Evolutionary conservation across 2,888 invertebrate species (phyloP).

Genomic region (Branchipolynoe longqiensis): DNA sequence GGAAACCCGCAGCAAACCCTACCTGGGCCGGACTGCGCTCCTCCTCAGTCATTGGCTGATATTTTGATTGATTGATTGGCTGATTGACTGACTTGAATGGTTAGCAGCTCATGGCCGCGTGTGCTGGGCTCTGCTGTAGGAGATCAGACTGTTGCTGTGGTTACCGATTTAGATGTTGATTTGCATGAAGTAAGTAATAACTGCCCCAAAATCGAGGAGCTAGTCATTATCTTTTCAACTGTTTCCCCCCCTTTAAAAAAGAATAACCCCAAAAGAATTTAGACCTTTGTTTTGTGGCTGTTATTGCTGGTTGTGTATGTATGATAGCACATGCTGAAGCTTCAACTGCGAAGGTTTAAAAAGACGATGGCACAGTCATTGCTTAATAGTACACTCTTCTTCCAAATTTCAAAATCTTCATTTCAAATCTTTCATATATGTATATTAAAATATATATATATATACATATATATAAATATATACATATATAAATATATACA

Average conservation of each 20-base stretch:
- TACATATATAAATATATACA: too few relatives aligned
- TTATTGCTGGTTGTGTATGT: too few relatives aligned
- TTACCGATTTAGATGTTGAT: constrained; percentile 15
- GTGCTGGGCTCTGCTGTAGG: not conserved
- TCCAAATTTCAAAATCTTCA: not conserved
- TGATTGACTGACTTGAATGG: not conserved
- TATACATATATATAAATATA: too few relatives aligned
- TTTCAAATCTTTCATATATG: not conserved
- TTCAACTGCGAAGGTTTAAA: too few relatives aligned
- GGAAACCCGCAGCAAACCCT: not conserved
- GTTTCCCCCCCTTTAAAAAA: too few relatives aligned
- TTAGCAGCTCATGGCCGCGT: not conserved
- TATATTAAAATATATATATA: not conserved
- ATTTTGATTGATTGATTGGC: constrained; percentile 26
- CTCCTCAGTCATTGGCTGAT: not conserved
- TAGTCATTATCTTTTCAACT: too few relatives aligned
- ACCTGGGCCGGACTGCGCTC: too few relatives aligned
- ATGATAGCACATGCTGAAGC: too few relatives aligned
- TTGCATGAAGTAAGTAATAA: constrained; percentile 6
- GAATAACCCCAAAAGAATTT: too few relatives aligned
- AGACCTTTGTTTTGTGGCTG: too few relatives aligned
- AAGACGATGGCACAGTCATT: too few relatives aligned
- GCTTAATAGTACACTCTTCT: not conserved
- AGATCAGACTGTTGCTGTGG: constrained; percentile 4
- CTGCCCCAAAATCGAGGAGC: not conserved